phyloP scores from a whole-genome alignment of 2,113 vertebrate species.

The Alethe castanea region DNA sequence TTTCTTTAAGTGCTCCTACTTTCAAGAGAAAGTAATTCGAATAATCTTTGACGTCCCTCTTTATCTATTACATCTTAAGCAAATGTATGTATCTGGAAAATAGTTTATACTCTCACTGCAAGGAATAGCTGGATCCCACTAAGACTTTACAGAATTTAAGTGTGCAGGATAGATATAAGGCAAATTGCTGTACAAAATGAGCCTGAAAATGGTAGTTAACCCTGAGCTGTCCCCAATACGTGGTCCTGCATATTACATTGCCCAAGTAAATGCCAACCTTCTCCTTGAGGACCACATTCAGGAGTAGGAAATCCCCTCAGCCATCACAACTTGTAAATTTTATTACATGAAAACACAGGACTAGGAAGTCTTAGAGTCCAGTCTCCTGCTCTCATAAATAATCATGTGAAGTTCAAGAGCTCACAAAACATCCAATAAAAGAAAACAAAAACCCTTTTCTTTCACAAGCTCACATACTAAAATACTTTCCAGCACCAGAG shows the following conservation, averaged over 20 bases:
- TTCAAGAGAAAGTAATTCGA: neutral
- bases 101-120: neutral
- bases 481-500: neutral
- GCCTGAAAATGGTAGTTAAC: neutral
- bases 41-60: neutral
- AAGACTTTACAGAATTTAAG: neutral
- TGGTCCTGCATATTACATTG: neutral
- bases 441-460: neutral
- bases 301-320: neutral
- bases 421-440: neutral
- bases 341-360: neutral
- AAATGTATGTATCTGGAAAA: neutral
- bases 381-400: neutral
- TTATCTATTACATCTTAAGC: neutral
- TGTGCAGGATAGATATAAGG: neutral
- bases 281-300: neutral
- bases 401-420: neutral
- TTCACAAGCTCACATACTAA: neutral
- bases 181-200: neutral
- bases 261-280: neutral
- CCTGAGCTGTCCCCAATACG: neutral
- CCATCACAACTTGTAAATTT: neutral
- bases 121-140: neutral
- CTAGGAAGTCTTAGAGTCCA: neutral
- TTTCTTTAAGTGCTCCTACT: neutral